A percentile compares a stretch with the other conserved stretches of the same genome.
These are phyloP conservation scores for Lasioglossum calceatum DNA, from an alignment of 2,888 invertebrate species.

Conservation along the genomic window DNA sequence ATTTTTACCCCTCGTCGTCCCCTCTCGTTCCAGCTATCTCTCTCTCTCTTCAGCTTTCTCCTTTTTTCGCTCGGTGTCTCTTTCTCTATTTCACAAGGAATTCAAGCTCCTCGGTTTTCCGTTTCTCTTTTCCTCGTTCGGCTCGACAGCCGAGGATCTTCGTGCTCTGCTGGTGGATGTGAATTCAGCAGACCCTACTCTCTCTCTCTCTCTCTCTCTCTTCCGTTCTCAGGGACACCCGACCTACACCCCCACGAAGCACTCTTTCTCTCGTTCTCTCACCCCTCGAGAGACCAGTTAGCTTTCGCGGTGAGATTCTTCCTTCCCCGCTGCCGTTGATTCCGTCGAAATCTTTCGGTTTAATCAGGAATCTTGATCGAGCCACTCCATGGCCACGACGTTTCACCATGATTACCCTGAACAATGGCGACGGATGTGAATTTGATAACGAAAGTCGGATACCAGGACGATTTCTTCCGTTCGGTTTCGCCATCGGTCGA, in stretches of 20 bases:
- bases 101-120: slow-evolving; percentile 12
- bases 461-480: slow-evolving; percentile 1
- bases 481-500: background rate
- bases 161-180: slow-evolving; percentile 6
- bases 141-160: slow-evolving; percentile 17
- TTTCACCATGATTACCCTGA: slow-evolving; percentile 10
- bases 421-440: slow-evolving; percentile 16
- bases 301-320: slow-evolving; percentile 35
- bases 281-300: slow-evolving; percentile 42
- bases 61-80: background rate
- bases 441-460: slow-evolving; percentile 27
- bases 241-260: background rate
- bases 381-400: slow-evolving; percentile 10
- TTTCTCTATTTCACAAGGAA: slow-evolving; percentile 18
- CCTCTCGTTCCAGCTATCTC: background rate
- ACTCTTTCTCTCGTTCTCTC: background rate
- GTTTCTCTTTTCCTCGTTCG: slow-evolving; percentile 24
- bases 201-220: background rate
- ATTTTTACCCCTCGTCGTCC: slow-evolving; percentile 30
- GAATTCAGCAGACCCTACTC: slow-evolving; percentile 46
- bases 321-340: slow-evolving; percentile 26
- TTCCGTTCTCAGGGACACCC: background rate
- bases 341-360: slow-evolving; percentile 47
- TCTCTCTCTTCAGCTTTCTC: background rate
- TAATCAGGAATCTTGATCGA: slow-evolving; percentile 47